Conservation (phyloP, 2,888 invertebrate genomes). For the Sarcophaga carnaria region DNA sequence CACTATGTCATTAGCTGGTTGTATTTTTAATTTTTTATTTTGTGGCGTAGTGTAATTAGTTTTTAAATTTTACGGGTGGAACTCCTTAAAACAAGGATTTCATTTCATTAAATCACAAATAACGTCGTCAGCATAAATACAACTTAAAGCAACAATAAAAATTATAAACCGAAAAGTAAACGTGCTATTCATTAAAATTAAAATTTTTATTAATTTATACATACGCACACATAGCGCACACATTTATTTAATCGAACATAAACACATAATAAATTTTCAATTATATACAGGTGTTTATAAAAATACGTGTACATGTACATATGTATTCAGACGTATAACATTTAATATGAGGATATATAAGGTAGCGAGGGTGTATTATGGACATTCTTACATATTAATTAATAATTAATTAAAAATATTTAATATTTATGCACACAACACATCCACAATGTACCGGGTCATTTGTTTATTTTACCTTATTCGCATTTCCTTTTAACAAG, state of each 20-base stretch:
- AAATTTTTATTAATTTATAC: slow-evolving; percentile 34
- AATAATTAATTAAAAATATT: too few species aligned
- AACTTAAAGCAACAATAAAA: slow-evolving; percentile 38
- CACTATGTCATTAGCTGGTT: too few species aligned
- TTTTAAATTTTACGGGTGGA: slow-evolving; percentile 46
- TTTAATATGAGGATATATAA: not conserved
- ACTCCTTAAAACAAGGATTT: slow-evolving; percentile 52
- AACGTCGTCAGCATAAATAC: slow-evolving; percentile 45
- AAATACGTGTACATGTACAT: not conserved
- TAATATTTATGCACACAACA: too few species aligned
- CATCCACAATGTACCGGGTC: too few species aligned
- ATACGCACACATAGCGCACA: not conserved
- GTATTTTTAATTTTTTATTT: too few species aligned
- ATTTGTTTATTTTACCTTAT: too few species aligned
- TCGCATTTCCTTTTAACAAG: too few species aligned
- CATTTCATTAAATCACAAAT: slow-evolving; percentile 30
- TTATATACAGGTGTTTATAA: not conserved
- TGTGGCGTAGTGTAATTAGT: slow-evolving; percentile 33
- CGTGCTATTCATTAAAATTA: slow-evolving; percentile 23
- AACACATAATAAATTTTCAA: too few species aligned
- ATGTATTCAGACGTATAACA: slow-evolving; percentile 1
- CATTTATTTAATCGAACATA: not conserved
- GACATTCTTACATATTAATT: too few species aligned
- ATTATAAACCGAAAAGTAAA: not conserved
- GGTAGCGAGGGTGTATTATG: too few species aligned